Evolutionary conservation across 1,140 invertebrate genomes (phyloP).

Genomic region (Propsilocerus akamusi): DNA sequence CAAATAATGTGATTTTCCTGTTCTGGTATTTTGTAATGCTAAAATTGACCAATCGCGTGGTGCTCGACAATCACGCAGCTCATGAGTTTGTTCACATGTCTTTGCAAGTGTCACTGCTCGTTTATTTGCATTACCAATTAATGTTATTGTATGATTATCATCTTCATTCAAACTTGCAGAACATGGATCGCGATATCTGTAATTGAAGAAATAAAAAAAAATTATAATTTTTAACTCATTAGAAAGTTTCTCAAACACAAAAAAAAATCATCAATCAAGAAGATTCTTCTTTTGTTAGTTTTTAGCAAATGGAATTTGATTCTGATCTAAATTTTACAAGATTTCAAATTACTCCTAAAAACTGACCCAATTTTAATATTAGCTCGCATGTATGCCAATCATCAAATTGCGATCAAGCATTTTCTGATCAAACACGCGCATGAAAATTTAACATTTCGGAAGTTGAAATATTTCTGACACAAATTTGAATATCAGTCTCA

Average conservation of each 20-base stretch:
- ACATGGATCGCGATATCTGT: constrained; percentile 63
- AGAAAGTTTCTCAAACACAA: neutral
- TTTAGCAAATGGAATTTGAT: neutral
- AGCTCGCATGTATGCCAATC: constrained; percentile 1
- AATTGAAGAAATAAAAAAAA: constrained; percentile 5
- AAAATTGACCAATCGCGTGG: constrained; percentile 82
- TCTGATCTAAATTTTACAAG: neutral
- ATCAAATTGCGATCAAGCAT: neutral
- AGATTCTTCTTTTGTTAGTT: neutral
- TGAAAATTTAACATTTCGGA: neutral
- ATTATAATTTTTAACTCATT: neutral
- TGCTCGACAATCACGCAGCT: constrained; percentile 71
- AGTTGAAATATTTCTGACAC: no score
- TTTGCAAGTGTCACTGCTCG: constrained; percentile 77
- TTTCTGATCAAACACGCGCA: neutral
- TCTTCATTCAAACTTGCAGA: constrained; percentile 73
- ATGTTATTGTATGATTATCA: constrained; percentile 77
- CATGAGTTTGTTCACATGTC: constrained; percentile 75
- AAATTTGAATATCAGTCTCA: no score
- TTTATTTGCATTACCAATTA: constrained; percentile 61
- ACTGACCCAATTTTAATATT: neutral
- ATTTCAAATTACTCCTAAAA: neutral
- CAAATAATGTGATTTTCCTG: constrained; percentile 84
- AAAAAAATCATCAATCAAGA: neutral
- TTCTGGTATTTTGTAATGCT: constrained; percentile 77